phyloP scores from a whole-genome alignment of 2,113 vertebrate genomes.

The Pipa parva region DNA sequence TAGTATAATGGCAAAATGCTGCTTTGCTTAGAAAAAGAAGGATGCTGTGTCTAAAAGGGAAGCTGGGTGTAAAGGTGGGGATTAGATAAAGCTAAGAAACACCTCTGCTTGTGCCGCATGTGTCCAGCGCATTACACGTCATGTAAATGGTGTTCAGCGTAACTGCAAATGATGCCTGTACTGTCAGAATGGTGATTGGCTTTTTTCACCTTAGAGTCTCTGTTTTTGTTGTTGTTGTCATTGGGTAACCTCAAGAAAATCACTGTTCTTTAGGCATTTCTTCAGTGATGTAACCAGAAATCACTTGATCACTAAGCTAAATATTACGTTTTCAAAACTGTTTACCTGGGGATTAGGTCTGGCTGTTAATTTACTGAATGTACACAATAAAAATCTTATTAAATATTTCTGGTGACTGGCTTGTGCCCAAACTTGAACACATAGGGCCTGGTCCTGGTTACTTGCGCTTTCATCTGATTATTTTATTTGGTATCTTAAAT shows the following conservation, averaged over 20 bases:
- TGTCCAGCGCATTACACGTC: slow-evolving; percentile 1
- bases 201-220: not conserved
- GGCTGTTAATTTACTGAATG: too few species aligned
- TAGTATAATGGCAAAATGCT: slow-evolving; percentile 47
- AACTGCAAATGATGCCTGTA: not conserved
- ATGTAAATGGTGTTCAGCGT: not conserved
- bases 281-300: too few species aligned
- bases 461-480: too few species aligned
- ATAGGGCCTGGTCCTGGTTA: too few species aligned
- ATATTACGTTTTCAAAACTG: too few species aligned
- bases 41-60: not conserved
- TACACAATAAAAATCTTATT: too few species aligned
- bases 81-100: not conserved
- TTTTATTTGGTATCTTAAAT: too few species aligned
- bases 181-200: not conserved
- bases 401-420: too few species aligned
- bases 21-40: slow-evolving; percentile 13
- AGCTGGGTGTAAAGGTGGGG: slow-evolving; percentile 5
- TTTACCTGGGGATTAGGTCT: too few species aligned
- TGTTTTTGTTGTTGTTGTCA: not conserved
- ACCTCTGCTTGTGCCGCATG: slow-evolving; percentile 32
- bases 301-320: too few species aligned
- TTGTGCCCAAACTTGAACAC: too few species aligned
- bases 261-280: not conserved
- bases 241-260: not conserved